Conservation (phyloP, 1,140 invertebrate species). For the Chironomus tepperi region DNA sequence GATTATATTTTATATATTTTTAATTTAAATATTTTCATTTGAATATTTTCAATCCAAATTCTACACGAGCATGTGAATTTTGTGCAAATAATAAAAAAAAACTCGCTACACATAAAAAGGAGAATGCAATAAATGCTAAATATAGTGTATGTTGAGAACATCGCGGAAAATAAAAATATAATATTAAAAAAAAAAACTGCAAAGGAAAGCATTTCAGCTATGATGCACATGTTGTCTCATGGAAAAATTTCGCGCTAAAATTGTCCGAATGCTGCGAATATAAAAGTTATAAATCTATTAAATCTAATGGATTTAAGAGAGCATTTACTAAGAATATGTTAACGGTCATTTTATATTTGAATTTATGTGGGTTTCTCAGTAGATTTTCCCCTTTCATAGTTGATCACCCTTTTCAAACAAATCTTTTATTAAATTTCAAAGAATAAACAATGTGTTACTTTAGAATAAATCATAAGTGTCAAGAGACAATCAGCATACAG, state of each 20-base stretch:
- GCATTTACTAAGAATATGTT: too few species aligned
- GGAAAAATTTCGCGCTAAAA: not conserved
- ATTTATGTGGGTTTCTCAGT: too few species aligned
- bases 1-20: too few species aligned
- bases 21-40: not conserved
- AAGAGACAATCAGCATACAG: too few species aligned
- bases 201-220: constrained; percentile 16
- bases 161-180: not conserved
- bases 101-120: not conserved
- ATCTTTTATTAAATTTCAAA: not conserved
- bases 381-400: too few species aligned
- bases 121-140: not conserved
- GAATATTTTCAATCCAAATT: not conserved
- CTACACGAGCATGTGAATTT: not conserved
- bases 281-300: too few species aligned
- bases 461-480: too few species aligned
- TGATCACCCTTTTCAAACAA: too few species aligned
- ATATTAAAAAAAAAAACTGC: constrained; percentile 1
- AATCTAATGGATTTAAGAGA: too few species aligned
- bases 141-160: not conserved
- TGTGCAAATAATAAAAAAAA: not conserved
- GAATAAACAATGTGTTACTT: too few species aligned
- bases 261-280: not conserved
- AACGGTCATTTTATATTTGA: too few species aligned
- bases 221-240: not conserved